Evolutionary conservation across 2,113 vertebrate genomes (phyloP).

Genomic region (Numenius arquata): DNA sequence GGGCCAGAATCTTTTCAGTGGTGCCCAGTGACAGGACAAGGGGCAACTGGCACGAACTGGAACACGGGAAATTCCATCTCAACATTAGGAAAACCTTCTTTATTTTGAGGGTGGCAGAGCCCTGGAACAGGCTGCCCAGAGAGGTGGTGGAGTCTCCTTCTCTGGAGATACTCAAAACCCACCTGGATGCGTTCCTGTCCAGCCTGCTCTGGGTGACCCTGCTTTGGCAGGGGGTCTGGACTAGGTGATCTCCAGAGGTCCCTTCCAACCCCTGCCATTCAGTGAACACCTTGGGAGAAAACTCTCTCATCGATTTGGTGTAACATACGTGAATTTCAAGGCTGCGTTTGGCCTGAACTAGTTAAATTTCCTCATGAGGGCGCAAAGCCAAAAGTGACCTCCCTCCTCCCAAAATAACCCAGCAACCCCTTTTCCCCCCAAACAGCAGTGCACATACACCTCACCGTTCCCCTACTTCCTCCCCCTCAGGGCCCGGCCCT

Average conservation of each 20-base stretch:
- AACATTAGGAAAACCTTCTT: not conserved
- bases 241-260: not conserved
- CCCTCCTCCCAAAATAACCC: fast-evolving
- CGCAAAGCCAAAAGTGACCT: fast-evolving
- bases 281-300: fast-evolving
- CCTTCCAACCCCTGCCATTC: not conserved
- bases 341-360: not conserved
- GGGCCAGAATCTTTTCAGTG: not conserved
- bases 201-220: not conserved
- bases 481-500: not conserved
- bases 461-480: too few species aligned
- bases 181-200: not conserved
- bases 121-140: not conserved
- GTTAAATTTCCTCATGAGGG: fast-evolving
- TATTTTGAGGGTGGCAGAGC: not conserved
- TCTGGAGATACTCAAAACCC: not conserved
- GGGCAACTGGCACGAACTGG: not conserved
- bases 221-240: not conserved
- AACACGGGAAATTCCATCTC: not conserved
- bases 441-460: not conserved
- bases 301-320: fast-evolving
- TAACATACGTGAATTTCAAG: fast-evolving
- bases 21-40: not conserved
- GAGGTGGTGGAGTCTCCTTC: too few species aligned
- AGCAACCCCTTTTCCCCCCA: too few species aligned